phyloP scores from a whole-genome alignment of 2,113 vertebrate genomes.

The Haliaeetus leucogaster region DNA sequence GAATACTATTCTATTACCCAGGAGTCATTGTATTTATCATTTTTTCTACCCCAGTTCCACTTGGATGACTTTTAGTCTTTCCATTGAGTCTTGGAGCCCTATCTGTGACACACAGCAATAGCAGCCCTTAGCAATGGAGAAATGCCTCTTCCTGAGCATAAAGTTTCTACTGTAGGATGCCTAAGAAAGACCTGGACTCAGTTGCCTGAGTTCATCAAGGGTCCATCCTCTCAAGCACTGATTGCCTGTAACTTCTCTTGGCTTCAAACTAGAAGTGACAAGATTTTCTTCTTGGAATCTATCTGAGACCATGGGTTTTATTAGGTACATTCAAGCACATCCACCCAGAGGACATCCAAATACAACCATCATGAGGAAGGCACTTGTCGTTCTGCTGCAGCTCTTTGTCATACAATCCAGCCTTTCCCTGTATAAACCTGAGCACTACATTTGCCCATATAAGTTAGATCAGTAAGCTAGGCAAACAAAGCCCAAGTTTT shows the following conservation, averaged over 20 bases:
- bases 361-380: not conserved
- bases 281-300: not conserved
- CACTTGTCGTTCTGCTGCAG: not conserved
- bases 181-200: not conserved
- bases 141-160: not conserved
- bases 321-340: not conserved
- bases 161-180: not conserved
- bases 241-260: not conserved
- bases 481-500: not conserved
- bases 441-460: not conserved
- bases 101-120: not conserved
- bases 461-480: not conserved
- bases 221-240: not conserved
- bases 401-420: not conserved
- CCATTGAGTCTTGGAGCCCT: not conserved
- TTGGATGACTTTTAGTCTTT: not conserved
- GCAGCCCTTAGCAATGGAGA: not conserved
- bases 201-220: not conserved
- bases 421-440: not conserved
- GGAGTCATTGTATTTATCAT: not conserved
- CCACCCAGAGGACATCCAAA: not conserved
- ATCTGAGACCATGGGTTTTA: not conserved
- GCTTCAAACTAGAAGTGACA: not conserved
- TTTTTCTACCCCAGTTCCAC: not conserved
- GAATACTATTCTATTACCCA: not conserved